Evolutionary conservation across 1,140 invertebrate species (phyloP), one percentile per base, ranked within the genome.

Genomic region (Philaenus spumarius): DNA sequence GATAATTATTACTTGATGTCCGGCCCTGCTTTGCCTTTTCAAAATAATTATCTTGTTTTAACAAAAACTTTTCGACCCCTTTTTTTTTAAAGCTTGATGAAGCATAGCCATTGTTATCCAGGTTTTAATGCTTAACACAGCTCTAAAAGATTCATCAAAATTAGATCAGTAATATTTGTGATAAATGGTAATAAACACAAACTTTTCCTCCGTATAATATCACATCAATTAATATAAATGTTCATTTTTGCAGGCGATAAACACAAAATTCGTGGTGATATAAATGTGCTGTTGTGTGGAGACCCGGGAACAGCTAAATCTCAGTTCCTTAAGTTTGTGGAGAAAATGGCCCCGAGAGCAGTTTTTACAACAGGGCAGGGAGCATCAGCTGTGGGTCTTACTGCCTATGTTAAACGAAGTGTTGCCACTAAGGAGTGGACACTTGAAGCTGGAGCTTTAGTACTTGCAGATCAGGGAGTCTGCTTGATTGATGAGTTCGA

Each of bases 401-500:
- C 97, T 0, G 96, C 95, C 6, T 99, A 98, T 68, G 97, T 99
- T 0, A 87, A 95, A 67, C 80, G 88, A 52, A 95, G 93, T 67
- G 91, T 92, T 0, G 83, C 90, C 0, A 94, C 90, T 2, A 85
- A 84, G 64, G 96, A 99, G 68, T 99, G 97, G 97, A 98, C 95
- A 0, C 75, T 99, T 34, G 97, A 99, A 79, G 97, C 97, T 42
- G 96, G 94, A 20, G 95, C 93, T n/a, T 73, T 96, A 19, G 93
- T 97, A 1, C 72, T 96, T 24, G 97, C 97, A 11, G 97, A 99
- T 75, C 89, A 95, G 67, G 97, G 96, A 11, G 87, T 99, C 30
- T 99, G 97, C 71, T 80, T 99, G 0, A 99, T 99, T 71, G 97
- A 99, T 70, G 97, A 99, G 77, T 99, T 99, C 73, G 97, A 99